These are phyloP conservation scores for Glossophaga mutica DNA, from an alignment of 2,797 vertebrate genomes.

Conservation along the genomic window DNA sequence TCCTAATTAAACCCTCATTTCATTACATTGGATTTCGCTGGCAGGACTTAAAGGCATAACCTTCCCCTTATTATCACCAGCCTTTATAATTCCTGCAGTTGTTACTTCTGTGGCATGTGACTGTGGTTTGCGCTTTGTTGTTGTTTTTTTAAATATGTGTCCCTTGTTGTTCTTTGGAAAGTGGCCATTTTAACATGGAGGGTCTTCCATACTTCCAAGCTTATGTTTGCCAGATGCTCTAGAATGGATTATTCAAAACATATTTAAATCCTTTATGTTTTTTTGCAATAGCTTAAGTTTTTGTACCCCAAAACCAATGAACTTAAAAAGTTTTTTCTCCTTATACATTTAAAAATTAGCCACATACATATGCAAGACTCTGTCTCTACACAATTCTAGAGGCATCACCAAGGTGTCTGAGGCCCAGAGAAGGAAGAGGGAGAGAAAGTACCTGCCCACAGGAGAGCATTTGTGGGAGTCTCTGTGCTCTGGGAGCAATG, in stretches of 20 bases:
- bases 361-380: background rate
- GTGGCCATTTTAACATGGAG: constrained; percentile 58
- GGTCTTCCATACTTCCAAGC: constrained; percentile 54
- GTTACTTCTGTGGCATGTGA: constrained; percentile 17
- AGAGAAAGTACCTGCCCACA: background rate
- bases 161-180: constrained; percentile 63
- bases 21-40: constrained; percentile 53
- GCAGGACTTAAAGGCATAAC: constrained; percentile 41
- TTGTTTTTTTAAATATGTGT: constrained; percentile 46
- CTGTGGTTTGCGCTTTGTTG: constrained; percentile 17
- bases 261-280: constrained; percentile 38
- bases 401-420: background rate
- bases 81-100: background rate
- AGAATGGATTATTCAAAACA: constrained; percentile 65
- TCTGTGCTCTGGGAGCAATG: background rate
- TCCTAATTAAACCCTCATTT: constrained; percentile 66
- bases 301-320: background rate
- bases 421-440: background rate
- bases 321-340: constrained; percentile 21
- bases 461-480: accelerated
- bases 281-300: constrained; percentile 41
- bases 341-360: constrained; percentile 7
- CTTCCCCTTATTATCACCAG: background rate
- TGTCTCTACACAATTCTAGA: background rate
- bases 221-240: constrained; percentile 67